Evolutionary conservation across 2,888 invertebrate genomes (phyloP), one percentile per base, ranked within the genome.

Genomic region (Coecobrya sp.): DNA sequence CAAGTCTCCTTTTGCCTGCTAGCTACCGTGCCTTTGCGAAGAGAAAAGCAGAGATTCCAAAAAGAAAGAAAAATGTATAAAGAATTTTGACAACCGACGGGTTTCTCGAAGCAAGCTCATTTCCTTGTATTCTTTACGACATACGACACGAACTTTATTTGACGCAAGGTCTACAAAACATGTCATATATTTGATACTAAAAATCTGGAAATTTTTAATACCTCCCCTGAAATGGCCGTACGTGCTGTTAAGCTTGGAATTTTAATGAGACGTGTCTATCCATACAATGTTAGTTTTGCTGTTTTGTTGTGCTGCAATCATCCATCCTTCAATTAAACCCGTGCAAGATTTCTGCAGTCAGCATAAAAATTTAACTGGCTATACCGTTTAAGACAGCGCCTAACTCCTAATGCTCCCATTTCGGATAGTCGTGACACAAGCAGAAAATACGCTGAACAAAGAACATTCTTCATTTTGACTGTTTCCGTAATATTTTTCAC

Each of bases 361-460:
- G 27, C 52, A 52, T 52, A 52, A 73, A 73, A 73, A 73, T 73
- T 73, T 42, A 27, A 27, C 25, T 42, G 42, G 19, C 27, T 68
- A 5, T 73, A 42, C 42, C 42, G 42, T 73, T 65, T 65, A 73
- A 73, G 73, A 73, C 42, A 42, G 42, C 19, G 42, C 22, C 3
- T 52, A 30, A 25, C 36, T 45, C 25, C 59, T 59, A 36, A 85
- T 65, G 65, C 68, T 13, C 45, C 52, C 70, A 70, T 68, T 86
- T 86, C 52, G 49, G 30, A 30, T 79, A 76, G 70, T 86, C 73
- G 86, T 52, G 36, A 55, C 68, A 59, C 55, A 87, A 76, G 76
- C 79, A 79, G 59, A 88, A 79, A 79, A 79, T 52, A 79, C 13
- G 79, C 52, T 49, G 79, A 79, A 25, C 59, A 73, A 25, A 65